Percentiles rank a stretch among this genome's conserved stretches.
Conservation (phyloP, 2,888 invertebrate species). For the Ichneumon xanthorius region DNA sequence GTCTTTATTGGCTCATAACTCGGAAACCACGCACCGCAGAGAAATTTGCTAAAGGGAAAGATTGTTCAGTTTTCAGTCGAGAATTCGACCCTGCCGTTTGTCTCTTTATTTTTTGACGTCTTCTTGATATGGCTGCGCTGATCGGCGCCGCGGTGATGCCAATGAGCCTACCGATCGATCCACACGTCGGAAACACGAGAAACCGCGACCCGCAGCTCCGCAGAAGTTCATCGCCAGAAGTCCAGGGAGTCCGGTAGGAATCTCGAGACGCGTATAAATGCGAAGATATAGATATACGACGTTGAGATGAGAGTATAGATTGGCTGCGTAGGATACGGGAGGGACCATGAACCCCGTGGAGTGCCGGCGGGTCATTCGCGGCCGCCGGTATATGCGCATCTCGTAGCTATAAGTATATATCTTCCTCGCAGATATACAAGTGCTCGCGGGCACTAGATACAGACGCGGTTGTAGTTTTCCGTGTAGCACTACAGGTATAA, state of each 20-base stretch:
- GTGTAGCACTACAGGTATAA: background rate
- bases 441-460: constrained; percentile 29
- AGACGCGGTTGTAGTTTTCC: constrained; percentile 31
- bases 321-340: constrained; percentile 55
- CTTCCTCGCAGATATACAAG: constrained; percentile 16
- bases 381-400: constrained; percentile 53
- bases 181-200: constrained; percentile 1
- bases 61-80: background rate
- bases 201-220: background rate
- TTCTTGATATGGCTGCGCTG: background rate
- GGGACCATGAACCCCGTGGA: constrained; percentile 61
- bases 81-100: background rate
- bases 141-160: background rate
- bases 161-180: background rate
- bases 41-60: background rate
- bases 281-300: constrained; percentile 49
- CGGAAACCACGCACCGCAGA: background rate
- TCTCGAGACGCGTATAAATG: constrained; percentile 40
- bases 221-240: constrained; percentile 12
- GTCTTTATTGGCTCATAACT: background rate
- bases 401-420: constrained; percentile 16
- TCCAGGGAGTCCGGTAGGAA: constrained; percentile 23
- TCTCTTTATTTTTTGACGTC: background rate
- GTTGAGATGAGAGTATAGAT: constrained; percentile 58
- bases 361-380: constrained; percentile 61